phyloP scores from a whole-genome alignment of 2,888 invertebrate species.

The Parthenolecanium corni region DNA sequence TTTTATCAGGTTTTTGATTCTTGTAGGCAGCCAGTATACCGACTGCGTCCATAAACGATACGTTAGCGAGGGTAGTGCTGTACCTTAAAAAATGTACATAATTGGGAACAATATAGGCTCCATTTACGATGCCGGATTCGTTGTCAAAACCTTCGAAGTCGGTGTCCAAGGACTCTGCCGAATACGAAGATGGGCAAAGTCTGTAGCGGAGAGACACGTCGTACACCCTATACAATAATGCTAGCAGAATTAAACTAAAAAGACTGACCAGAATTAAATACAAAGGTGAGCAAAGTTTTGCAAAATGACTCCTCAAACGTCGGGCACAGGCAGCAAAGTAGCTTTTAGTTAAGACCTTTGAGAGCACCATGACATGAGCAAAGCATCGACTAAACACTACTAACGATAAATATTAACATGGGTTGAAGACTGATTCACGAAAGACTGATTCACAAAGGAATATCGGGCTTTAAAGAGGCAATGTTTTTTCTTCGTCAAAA shows the following conservation, averaged over 20 bases:
- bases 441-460: no score
- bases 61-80: slow-evolving; percentile 28
- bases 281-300: background rate
- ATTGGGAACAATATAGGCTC: slow-evolving; percentile 36
- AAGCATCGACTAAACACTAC: no score
- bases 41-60: slow-evolving; percentile 33
- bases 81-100: slow-evolving; percentile 36
- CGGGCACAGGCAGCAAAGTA: no score
- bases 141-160: slow-evolving; percentile 21
- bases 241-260: background rate
- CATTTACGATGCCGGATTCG: slow-evolving; percentile 14
- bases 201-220: background rate
- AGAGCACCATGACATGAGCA: no score
- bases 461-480: no score
- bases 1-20: slow-evolving; percentile 35
- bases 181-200: background rate
- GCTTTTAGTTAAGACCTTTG: no score
- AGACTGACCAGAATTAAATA: background rate
- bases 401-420: no score
- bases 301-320: background rate
- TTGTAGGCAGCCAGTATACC: slow-evolving; percentile 33
- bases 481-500: no score
- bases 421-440: no score
- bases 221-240: background rate
- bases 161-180: background rate